phyloP scores from a whole-genome alignment of 2,113 vertebrate genomes.

The Eubucco bourcierii region DNA sequence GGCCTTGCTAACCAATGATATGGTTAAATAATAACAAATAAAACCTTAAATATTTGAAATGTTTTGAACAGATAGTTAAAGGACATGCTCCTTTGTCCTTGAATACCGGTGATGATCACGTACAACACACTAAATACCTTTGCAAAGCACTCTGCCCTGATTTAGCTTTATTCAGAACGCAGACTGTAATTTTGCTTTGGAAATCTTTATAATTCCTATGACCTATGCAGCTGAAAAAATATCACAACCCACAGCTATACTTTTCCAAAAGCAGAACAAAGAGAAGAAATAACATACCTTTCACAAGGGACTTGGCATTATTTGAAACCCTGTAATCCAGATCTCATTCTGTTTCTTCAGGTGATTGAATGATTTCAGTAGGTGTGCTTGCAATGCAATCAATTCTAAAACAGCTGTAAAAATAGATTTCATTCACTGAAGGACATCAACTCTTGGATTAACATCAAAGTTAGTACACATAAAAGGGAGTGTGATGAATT shows the following conservation, averaged over 20 bases:
- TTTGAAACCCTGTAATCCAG: conserved; percentile 76
- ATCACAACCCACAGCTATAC: conserved; percentile 57
- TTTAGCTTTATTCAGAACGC: conserved; percentile 59
- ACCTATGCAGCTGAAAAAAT: conserved; percentile 63
- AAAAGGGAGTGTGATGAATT: not conserved
- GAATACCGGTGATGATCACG: conserved; percentile 42
- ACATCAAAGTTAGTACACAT: conserved; percentile 49
- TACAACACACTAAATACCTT: conserved; percentile 46
- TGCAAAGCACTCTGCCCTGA: conserved; percentile 23
- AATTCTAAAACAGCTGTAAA: conserved; percentile 70
- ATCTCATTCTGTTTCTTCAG: conserved; percentile 70
- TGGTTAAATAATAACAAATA: not conserved
- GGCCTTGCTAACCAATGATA: not conserved
- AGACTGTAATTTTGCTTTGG: conserved; percentile 58
- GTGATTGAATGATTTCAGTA: conserved; percentile 67
- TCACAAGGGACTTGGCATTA: conserved; percentile 65
- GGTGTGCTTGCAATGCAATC: conserved; percentile 46
- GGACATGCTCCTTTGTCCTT: not conserved
- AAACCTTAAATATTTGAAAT: conserved; percentile 18
- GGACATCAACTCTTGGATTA: conserved; percentile 48
- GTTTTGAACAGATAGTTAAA: not conserved
- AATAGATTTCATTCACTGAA: conserved; percentile 67
- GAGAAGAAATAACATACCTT: conserved; percentile 74
- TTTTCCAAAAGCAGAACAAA: conserved; percentile 74
- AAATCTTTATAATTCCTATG: conserved; percentile 67